Evolutionary conservation across 1,140 invertebrate species (phyloP), one percentile per base, ranked within the genome.

Genomic region (Drosophila lowei): DNA sequence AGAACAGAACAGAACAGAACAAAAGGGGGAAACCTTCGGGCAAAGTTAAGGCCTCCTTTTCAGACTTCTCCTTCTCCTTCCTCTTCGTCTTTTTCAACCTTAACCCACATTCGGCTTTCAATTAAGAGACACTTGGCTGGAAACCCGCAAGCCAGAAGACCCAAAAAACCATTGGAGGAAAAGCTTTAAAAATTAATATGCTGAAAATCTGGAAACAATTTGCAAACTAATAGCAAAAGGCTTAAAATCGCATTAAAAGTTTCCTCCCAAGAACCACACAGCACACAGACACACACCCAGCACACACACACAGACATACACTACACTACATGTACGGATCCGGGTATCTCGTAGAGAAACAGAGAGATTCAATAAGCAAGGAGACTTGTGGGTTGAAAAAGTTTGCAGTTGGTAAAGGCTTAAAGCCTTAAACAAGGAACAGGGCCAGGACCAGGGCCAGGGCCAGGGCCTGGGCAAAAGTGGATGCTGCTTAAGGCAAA

Each of bases 231-330:
- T 88, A 88, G 72, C 72, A 72, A 77, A 66, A 61, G 78, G 78
- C 78, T 86, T 81, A 81, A 81, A 88, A 88, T 81, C 84, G 83
- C 77, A 88, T 86, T 88, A 88, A 81, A 86, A 86, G 61, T 88
- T 83, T 70, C 34, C 15, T 3, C 56, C 59, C 48, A 47, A 67
- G 72, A 71, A 83, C 70, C 78, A 74, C 61, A 64, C 46, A 60
- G 54, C 46, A 61, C 68, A 64, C 54, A 58, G 47, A 61, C 67
- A 44, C 25, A 60, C 48, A 57, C 43, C 41, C 60, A 56, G n/a
- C 18, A 58, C 46, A 65, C 15, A 52, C 3, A 30, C 6, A 47
- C 11, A 52, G 11, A 49, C 34, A 62, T 21, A 18, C 15, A 11
- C 16, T 47, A 18, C 18, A 38, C 63, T 9, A 13, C n/a, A 50